A percentile compares a stretch with the other conserved stretches of the same genome.
These are phyloP conservation scores for Sparidentex hasta DNA, from an alignment of 2,797 vertebrate species.

Conservation along the genomic window DNA sequence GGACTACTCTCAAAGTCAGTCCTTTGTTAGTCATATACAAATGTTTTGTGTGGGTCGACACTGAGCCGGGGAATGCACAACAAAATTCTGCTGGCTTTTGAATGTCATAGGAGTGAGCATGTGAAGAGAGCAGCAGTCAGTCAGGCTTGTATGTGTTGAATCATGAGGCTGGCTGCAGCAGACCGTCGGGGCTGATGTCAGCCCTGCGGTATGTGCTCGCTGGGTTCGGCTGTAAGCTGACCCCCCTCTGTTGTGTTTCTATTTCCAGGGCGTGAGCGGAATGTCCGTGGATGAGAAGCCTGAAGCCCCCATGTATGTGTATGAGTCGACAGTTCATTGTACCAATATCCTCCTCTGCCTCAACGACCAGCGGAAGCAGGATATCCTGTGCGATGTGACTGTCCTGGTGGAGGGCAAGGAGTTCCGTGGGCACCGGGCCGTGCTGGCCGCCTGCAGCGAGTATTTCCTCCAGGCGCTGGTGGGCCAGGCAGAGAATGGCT, in stretches of 20 bases:
- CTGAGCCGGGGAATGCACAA: constrained; percentile 8
- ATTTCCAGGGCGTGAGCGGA: constrained; percentile 97
- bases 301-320: constrained; percentile 99
- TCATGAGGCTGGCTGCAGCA: constrained; percentile 63
- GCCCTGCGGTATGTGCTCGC: constrained; percentile 68
- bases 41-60: constrained; percentile 10
- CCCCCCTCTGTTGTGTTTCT: constrained; percentile 78
- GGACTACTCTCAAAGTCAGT: not conserved
- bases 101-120: constrained; percentile 28
- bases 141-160: constrained; percentile 56
- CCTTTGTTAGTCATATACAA: not conserved
- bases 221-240: constrained; percentile 67
- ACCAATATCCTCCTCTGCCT: constrained; percentile 99
- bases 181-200: constrained; percentile 73
- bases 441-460: constrained; percentile 98
- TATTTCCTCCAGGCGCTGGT: constrained; percentile 97
- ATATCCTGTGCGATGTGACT: constrained; percentile 99
- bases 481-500: constrained; percentile 94
- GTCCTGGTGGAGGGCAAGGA: constrained; percentile 97
- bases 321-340: constrained; percentile 99
- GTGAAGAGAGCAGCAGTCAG: constrained; percentile 26
- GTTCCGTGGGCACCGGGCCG: constrained; percentile 97
- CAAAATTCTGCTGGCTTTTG: constrained; percentile 26
- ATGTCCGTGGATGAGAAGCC: constrained; percentile 99
- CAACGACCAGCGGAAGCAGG: constrained; percentile 99